Conservation (phyloP, 2,888 invertebrate genomes). For the Dilophus febrilis region DNA sequence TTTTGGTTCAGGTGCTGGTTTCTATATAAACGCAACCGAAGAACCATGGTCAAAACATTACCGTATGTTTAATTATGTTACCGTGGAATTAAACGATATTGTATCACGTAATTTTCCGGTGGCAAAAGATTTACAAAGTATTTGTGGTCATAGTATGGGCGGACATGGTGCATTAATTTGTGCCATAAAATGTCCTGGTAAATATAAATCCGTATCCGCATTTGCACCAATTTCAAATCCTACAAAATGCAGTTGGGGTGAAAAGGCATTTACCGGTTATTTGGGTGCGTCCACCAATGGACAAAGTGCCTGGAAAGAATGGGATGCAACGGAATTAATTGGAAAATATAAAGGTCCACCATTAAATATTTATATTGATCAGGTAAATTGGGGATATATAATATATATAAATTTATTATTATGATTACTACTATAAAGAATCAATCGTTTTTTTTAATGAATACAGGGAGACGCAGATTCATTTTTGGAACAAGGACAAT, state of each 20-base stretch:
- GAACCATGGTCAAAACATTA: constrained; percentile 90
- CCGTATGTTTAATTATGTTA: constrained; percentile 90
- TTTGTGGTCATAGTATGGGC: constrained; percentile 57
- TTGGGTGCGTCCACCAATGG: constrained; percentile 38
- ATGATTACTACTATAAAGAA: not conserved
- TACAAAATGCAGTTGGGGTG: constrained; percentile 67
- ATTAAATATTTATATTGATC: constrained; percentile 73
- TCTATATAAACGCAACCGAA: constrained; percentile 82
- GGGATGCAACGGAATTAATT: constrained; percentile 77
- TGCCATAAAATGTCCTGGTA: constrained; percentile 76
- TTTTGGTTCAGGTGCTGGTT: constrained; percentile 90
- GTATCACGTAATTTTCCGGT: constrained; percentile 59
- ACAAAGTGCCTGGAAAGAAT: constrained; percentile 56
- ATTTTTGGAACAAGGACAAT: constrained; percentile 56
- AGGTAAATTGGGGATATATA: constrained; percentile 42
- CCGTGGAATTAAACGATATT: constrained; percentile 61
- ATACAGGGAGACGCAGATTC: constrained; percentile 53
- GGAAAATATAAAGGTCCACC: constrained; percentile 69
- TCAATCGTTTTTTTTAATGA: not conserved
- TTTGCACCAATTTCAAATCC: constrained; percentile 94
- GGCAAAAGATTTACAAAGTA: constrained; percentile 42
- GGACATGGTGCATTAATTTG: constrained; percentile 91
- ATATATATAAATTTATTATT: not conserved
- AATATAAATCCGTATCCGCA: constrained; percentile 77
- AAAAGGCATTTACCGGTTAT: constrained; percentile 68